phyloP scores from a whole-genome alignment of 2,888 invertebrate genomes.

The Zele albiditarsus region DNA sequence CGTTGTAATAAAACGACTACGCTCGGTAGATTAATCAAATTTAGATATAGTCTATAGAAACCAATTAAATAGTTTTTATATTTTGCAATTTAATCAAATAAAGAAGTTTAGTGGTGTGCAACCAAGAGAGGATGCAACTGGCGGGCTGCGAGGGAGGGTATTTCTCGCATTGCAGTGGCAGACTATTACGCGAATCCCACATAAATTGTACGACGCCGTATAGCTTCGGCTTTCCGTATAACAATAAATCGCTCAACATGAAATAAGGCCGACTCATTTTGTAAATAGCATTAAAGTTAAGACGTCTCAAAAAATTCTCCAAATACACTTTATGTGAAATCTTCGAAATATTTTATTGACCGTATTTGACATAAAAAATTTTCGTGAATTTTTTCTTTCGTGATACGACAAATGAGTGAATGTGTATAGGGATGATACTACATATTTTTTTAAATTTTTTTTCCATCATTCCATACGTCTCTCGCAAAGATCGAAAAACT shows the following conservation, averaged over 20 bases:
- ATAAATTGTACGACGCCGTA: conserved; percentile 70
- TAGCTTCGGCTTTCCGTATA: conserved; percentile 67
- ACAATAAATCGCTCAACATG: conserved; percentile 69
- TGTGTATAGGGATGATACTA: conserved; percentile 36
- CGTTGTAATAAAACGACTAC: background rate
- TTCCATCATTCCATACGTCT: background rate
- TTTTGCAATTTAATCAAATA: conserved; percentile 24
- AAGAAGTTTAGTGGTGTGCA: conserved; percentile 38
- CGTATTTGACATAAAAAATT: conserved; percentile 15
- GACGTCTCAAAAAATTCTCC: conserved; percentile 56
- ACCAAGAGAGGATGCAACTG: conserved; percentile 23
- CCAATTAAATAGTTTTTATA: conserved; percentile 11
- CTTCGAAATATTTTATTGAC: conserved; percentile 27
- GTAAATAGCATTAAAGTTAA: conserved; percentile 72
- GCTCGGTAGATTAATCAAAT: conserved; percentile 32
- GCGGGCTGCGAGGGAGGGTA: conserved; percentile 53
- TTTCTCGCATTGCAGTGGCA: conserved; percentile 67
- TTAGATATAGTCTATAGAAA: conserved; percentile 10
- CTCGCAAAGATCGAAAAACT: conserved; percentile 40
- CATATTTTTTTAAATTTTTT: background rate
- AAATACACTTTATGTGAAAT: conserved; percentile 23
- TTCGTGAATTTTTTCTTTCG: conserved; percentile 19
- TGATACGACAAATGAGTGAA: conserved; percentile 24
- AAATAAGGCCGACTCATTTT: conserved; percentile 73
- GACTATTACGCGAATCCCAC: conserved; percentile 71